Evolutionary conservation across 1,140 invertebrate species (phyloP).

Genomic region (Andrena cerasifolii): DNA sequence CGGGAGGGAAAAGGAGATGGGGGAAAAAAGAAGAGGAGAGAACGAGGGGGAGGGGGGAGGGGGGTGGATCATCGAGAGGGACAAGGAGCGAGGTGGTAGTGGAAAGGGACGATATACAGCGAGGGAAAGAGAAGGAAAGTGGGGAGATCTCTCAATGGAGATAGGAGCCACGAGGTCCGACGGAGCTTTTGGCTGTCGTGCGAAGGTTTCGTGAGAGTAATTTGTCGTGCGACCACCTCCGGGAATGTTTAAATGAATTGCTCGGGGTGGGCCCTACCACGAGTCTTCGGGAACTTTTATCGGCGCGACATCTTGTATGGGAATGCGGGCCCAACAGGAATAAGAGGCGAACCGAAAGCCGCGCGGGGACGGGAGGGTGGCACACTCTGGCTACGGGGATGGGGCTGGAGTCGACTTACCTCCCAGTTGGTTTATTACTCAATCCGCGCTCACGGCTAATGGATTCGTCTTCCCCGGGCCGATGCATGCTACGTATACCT

Average conservation of each 20-base stretch:
- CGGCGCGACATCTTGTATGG: slow-evolving; percentile 82
- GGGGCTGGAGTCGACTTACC: slow-evolving; percentile 74
- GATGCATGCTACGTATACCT: slow-evolving; percentile 59
- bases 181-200: slow-evolving; percentile 70
- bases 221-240: slow-evolving; percentile 83
- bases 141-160: slow-evolving; percentile 79
- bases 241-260: slow-evolving; percentile 83
- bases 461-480: slow-evolving; percentile 77
- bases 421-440: slow-evolving; percentile 82
- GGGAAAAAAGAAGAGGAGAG: slow-evolving; percentile 25
- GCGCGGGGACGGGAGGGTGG: slow-evolving; percentile 21
- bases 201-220: slow-evolving; percentile 79
- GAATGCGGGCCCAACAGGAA: slow-evolving; percentile 80
- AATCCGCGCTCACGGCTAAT: slow-evolving; percentile 80
- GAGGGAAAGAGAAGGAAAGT: slow-evolving; percentile 39
- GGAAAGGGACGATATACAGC: slow-evolving; percentile 24
- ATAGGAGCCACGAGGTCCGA: slow-evolving; percentile 71
- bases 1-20: slow-evolving; percentile 32
- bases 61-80: slow-evolving; percentile 12
- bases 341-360: slow-evolving; percentile 69
- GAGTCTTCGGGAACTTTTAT: slow-evolving; percentile 76
- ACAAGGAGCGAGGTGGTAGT: slow-evolving; percentile 2
- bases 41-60: slow-evolving; percentile 8
- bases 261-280: slow-evolving; percentile 72
- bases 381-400: slow-evolving; percentile 43